A percentile compares a stretch with the other conserved stretches of the same genome.
phyloP scores from a whole-genome alignment of 2,888 invertebrate species.

The Folsomia manolachei region DNA sequence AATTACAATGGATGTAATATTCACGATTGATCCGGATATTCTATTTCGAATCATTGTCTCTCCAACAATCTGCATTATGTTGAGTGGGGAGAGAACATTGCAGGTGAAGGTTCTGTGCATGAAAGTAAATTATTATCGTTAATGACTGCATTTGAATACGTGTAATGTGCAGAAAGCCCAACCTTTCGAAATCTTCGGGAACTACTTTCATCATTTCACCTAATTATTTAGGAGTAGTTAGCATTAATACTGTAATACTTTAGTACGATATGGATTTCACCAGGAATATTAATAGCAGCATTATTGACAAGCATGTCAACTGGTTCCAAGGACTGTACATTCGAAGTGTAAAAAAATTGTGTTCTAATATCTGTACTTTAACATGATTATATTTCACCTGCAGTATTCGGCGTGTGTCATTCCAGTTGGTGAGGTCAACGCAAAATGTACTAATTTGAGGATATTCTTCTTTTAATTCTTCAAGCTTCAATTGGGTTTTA shows the following conservation, averaged over 20 bases:
- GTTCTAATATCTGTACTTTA: too few species aligned
- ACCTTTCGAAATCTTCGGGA: slow-evolving; percentile 55
- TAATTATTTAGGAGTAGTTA: too few species aligned
- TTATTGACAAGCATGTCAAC: slow-evolving; percentile 58
- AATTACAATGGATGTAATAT: slow-evolving; percentile 56
- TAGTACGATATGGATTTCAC: slow-evolving; percentile 52
- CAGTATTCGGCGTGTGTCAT: slow-evolving; percentile 51
- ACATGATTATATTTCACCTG: too few species aligned
- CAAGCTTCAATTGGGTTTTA: slow-evolving; percentile 2
- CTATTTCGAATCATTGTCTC: slow-evolving; percentile 54
- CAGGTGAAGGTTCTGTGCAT: background rate
- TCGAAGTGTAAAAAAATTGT: slow-evolving; percentile 53
- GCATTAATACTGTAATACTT: too few species aligned
- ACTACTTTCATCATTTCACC: too few species aligned
- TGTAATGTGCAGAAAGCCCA: background rate
- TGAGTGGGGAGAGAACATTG: slow-evolving; percentile 39
- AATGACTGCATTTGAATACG: background rate
- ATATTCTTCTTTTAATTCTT: slow-evolving; percentile 50
- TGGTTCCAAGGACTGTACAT: slow-evolving; percentile 53
- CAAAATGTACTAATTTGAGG: slow-evolving; percentile 51
- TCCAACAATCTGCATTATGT: slow-evolving; percentile 57
- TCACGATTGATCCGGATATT: slow-evolving; percentile 57
- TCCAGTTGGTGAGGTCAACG: slow-evolving; percentile 57
- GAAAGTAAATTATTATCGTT: background rate
- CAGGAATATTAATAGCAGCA: slow-evolving; percentile 53